Conservation (phyloP, 2,888 invertebrate species). For the Nebria salina region DNA sequence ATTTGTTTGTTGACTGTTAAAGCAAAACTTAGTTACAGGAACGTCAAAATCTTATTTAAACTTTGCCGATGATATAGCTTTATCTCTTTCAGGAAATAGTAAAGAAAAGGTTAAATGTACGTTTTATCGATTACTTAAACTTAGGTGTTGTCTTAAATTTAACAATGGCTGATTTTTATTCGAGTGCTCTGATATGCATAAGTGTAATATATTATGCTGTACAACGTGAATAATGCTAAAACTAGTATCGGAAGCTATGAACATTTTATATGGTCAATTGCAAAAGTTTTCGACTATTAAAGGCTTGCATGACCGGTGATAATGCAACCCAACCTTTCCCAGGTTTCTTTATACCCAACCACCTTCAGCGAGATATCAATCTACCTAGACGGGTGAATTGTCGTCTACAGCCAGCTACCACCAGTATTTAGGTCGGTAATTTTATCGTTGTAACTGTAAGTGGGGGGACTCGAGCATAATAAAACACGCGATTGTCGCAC, state of each 20-base stretch:
- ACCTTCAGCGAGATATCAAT: slow-evolving; percentile 22
- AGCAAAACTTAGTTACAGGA: no score
- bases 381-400: slow-evolving; percentile 29
- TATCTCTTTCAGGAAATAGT: no score
- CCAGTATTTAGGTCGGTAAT: slow-evolving; percentile 3
- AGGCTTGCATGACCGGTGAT: slow-evolving; percentile 29
- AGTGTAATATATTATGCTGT: no score
- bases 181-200: no score
- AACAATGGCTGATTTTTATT: no score
- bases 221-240: no score
- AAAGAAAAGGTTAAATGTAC: no score
- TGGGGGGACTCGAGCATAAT: slow-evolving; percentile 6
- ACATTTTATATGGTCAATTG: slow-evolving; percentile 17
- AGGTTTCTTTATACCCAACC: not conserved
- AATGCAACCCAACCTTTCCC: not conserved
- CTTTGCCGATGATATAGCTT: no score
- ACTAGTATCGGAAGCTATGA: not conserved
- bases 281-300: slow-evolving; percentile 36
- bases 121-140: no score
- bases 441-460: not conserved
- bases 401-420: slow-evolving; percentile 30
- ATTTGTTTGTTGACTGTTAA: no score
- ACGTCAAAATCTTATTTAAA: no score
- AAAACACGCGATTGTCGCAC: slow-evolving; percentile 29
- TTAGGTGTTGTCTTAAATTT: no score